Base-by-base conservation (phyloP, 2,888 invertebrate genomes). In the Stegophylla sp. region DNA sequence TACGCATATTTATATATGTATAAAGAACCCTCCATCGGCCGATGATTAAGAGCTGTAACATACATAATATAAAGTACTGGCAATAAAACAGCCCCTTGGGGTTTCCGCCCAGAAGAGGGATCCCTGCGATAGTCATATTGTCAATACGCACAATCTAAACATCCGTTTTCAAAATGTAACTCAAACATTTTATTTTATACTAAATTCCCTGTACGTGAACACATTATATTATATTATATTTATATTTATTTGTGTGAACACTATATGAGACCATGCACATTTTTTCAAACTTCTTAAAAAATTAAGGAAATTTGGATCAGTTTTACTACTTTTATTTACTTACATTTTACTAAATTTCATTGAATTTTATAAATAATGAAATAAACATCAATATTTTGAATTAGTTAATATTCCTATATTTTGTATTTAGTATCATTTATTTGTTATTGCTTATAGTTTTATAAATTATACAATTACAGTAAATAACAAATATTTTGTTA, bases 11-110 rank as follows among this genome's bases (percentile, higher is more conserved):
- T 28, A 61, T 61, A 61, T 17, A 43, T 28, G 28, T 61, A 61
- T 17, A 43, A 56, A 72, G 56, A n/a, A 56, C 72, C 26, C 43
- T 45, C 43, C 5, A 69, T 79, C 34, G 77, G 56, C 61, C 34
- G 77, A 79, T 79, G 69, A 79, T 79, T 71, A 79, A 69, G 69
- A 79, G 69, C 48, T 17, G 77, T 41, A 34, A 79, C 69, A 69
- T 59, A 69, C 34, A 69, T 69, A 79, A 61, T 61, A 61, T 79
- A 69, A 79, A 79, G 69, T 69, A 66, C 69, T n/a, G 69, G 59
- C 69, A 61, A 79, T 79, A 79, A 79, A 79, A 79, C 56, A 48
- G 69, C 59, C 77, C 77, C 61, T 56, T 15, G 69, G 59, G 77
- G 48, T 61, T 34, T 45, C 56, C 77, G 69, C 45, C 69, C 69